Percentiles rank a stretch among this genome's conserved stretches.
Evolutionary conservation across 1,140 invertebrate species (phyloP).

Genomic region (Ceratoteleas bidentatus): DNA sequence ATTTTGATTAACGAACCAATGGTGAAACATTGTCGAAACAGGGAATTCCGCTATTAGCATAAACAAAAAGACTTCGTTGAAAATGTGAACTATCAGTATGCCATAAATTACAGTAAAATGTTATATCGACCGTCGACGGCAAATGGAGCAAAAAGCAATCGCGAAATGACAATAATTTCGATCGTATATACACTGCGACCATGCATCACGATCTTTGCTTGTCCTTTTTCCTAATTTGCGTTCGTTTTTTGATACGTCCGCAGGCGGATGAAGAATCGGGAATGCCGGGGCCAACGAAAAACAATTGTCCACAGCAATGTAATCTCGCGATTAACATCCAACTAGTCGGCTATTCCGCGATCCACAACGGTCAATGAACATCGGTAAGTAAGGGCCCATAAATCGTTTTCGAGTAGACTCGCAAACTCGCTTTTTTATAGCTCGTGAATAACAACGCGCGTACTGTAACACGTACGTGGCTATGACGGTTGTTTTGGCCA

Average conservation of each 20-base stretch:
- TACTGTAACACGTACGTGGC: slow-evolving; percentile 49
- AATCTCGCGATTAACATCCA: slow-evolving; percentile 52
- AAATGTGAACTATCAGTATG: too few relatives aligned
- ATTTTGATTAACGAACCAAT: too few relatives aligned
- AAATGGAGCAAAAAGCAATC: too few relatives aligned
- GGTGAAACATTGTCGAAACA: too few relatives aligned
- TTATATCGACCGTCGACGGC: too few relatives aligned
- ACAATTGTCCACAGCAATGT: slow-evolving; percentile 36
- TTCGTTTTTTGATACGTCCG: slow-evolving; percentile 13
- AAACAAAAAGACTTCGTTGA: too few relatives aligned
- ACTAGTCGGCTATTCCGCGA: slow-evolving; percentile 41
- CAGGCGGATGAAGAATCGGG: slow-evolving; percentile 12
- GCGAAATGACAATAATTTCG: too few relatives aligned
- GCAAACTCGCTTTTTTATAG: slow-evolving; percentile 56
- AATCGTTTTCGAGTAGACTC: slow-evolving; percentile 44
- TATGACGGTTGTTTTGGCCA: slow-evolving; percentile 36
- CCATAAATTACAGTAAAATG: too few relatives aligned
- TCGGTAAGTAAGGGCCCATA: slow-evolving; percentile 47
- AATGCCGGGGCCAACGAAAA: slow-evolving; percentile 25
- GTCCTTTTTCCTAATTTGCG: slow-evolving; percentile 29
- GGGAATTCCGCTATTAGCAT: too few relatives aligned
- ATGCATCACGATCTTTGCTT: not conserved
- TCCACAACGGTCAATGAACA: slow-evolving; percentile 52
- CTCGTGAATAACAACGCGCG: slow-evolving; percentile 46
- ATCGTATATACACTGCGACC: too few relatives aligned